These are phyloP conservation scores for Mobula hypostoma DNA, from an alignment of 2,113 vertebrate genomes.

Conservation along the genomic window DNA sequence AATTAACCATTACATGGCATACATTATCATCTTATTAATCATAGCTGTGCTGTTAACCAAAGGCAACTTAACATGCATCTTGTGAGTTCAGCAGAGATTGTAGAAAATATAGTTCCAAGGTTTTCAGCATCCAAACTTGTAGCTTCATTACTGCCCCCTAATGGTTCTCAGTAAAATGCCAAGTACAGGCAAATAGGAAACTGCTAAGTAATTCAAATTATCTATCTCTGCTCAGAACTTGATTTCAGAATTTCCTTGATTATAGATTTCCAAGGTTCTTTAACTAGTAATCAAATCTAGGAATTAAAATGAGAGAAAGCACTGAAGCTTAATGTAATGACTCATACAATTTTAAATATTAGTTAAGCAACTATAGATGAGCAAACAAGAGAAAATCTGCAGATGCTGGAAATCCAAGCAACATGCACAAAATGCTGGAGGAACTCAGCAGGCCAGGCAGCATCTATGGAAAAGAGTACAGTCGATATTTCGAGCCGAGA, in stretches of 20 bases:
- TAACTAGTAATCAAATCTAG: neutral
- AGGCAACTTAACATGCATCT: neutral
- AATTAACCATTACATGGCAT: neutral
- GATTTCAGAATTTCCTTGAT: conserved; percentile 13
- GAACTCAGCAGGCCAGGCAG: too few species aligned
- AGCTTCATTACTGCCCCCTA: neutral
- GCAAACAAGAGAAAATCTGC: neutral
- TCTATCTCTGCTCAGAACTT: neutral
- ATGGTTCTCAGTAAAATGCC: neutral
- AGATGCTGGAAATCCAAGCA: too few species aligned
- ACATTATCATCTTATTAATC: neutral
- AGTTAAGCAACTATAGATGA: neutral
- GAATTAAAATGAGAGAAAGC: neutral
- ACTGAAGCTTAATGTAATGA: neutral
- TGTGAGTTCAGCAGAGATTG: neutral
- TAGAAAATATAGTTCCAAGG: neutral
- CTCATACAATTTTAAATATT: neutral
- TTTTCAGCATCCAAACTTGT: neutral
- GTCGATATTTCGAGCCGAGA: too few species aligned
- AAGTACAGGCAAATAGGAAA: neutral
- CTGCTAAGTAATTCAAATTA: neutral
- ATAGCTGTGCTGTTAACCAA: neutral
- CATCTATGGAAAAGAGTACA: too few species aligned
- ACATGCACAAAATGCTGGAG: too few species aligned
- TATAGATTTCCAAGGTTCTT: neutral